Base-by-base conservation (phyloP, 2,888 invertebrate genomes). In the Cheilosia impressa region DNA sequence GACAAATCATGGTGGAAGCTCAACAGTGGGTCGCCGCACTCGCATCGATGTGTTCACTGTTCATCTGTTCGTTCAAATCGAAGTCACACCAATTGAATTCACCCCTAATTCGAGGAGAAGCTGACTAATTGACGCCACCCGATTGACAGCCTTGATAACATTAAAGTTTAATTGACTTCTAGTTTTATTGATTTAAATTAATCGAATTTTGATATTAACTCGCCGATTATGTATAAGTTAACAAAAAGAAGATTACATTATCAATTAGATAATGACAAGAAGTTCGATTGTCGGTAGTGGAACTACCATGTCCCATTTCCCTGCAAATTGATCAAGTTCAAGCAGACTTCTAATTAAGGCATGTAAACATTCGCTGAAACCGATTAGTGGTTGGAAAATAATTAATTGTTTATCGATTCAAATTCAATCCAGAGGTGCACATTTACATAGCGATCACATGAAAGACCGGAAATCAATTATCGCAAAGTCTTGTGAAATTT, bases 91-190 rank as follows among this genome's bases (percentile, higher is more conserved):
- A 45, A 15, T 17, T 10, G 3, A 31, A 27, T 9, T 47, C 17
- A 17, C 17, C 7, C 17, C 5, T 9, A 47, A 38, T 38, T 38
- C 38, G 38, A 55, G 19, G 13, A 50, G 17, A 31, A 4, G 38
- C 58, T 47, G 13, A 13, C 19, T 38, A 52, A 60, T 62, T 60
- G 38, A 41, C 71, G 60, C 58, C 47, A 24, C 19, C 50, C 52
- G 41, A 62, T 52, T 72, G 52, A 62, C 62, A 53, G 31, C 43
- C n/a, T 6, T 19, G 72, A 62, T 43, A 72, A n/a, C 60, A 43
- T 41, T 52, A 22, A 53, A 43, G 52, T 53, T 62, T 62, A 72
- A 72, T 62, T 72, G 72, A 62, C 72, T 62, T 31, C 19, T 6
- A 62, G 19, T 43, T 34, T 41, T 53, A 72, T 72, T 60, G 62